Conservation (phyloP, 2,888 invertebrate species). For the Marasmarcha lunaedactyla region DNA sequence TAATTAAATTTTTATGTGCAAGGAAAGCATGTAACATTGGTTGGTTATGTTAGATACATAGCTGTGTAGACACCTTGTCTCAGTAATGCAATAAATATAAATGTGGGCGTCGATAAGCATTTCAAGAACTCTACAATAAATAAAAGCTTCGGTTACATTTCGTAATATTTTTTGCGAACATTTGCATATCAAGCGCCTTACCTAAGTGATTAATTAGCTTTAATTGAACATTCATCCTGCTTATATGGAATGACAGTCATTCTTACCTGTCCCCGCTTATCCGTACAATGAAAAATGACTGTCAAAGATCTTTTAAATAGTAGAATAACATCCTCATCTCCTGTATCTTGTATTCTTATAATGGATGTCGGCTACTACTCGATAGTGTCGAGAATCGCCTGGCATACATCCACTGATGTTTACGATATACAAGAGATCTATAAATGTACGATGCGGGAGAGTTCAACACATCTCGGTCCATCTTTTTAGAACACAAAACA, state of each 20-base stretch:
- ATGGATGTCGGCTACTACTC: too few species aligned
- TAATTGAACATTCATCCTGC: slow-evolving; percentile 4
- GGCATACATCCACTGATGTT: slow-evolving; percentile 39
- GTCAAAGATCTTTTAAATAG: slow-evolving; percentile 36
- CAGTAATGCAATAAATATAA: too few species aligned
- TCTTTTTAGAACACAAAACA: slow-evolving; percentile 71
- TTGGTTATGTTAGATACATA: too few species aligned
- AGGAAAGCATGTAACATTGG: too few species aligned
- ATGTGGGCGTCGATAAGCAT: slow-evolving; percentile 7
- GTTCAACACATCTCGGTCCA: slow-evolving; percentile 68
- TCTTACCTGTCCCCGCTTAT: slow-evolving; percentile 2
- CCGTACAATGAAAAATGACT: slow-evolving; percentile 7
- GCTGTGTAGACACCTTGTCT: too few species aligned
- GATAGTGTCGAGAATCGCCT: slow-evolving; percentile 20
- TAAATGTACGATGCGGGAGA: slow-evolving; percentile 70
- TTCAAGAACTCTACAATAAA: slow-evolving; percentile 1
- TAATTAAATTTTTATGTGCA: too few species aligned
- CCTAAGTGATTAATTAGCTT: slow-evolving; percentile 14
- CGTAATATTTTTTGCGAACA: slow-evolving; percentile 26
- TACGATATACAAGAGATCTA: slow-evolving; percentile 32
- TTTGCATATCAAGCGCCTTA: slow-evolving; percentile 27
- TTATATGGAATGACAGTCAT: neutral
- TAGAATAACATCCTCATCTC: slow-evolving; percentile 28
- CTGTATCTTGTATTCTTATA: too few species aligned
- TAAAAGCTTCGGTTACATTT: slow-evolving; percentile 21